These are phyloP conservation scores for Drosophila hydei DNA, from an alignment of 1,140 invertebrate genomes.

Conservation along the genomic window DNA sequence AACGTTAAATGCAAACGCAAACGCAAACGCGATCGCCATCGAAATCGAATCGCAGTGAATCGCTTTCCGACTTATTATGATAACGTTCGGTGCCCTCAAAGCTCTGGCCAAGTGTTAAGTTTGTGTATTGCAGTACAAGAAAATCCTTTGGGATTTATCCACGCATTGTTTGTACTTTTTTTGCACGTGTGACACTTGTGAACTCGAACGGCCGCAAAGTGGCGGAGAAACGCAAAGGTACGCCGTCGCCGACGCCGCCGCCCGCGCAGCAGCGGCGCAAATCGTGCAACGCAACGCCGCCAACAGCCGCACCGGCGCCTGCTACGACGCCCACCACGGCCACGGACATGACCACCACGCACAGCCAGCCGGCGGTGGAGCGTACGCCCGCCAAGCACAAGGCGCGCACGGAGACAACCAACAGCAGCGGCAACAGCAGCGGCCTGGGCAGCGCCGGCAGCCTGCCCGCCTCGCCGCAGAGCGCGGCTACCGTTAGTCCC, in stretches of 20 bases:
- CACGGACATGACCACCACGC: constrained; percentile 60
- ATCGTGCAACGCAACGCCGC: constrained; percentile 37
- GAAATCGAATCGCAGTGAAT: neutral
- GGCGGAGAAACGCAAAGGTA: constrained; percentile 83
- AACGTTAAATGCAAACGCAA: neutral
- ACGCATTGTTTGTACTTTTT: constrained; percentile 11
- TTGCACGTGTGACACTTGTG: constrained; percentile 28
- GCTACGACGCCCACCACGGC: constrained; percentile 13
- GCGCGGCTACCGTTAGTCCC: constrained; percentile 56
- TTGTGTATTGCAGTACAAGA: neutral
- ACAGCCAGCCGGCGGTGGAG: constrained; percentile 41
- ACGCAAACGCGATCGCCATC: no score
- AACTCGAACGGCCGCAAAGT: constrained; percentile 68
- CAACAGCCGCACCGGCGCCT: neutral
- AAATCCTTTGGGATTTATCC: neutral
- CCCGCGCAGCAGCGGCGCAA: constrained; percentile 68
- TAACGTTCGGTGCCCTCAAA: neutral
- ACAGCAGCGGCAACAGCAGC: constrained; percentile 58
- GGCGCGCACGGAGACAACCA: constrained; percentile 15
- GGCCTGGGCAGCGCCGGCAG: constrained; percentile 65
- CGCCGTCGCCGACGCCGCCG: constrained; percentile 63
- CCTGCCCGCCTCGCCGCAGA: constrained; percentile 71
- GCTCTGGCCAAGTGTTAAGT: constrained; percentile 4
- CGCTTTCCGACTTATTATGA: constrained; percentile 8
- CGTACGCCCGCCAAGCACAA: constrained; percentile 57